Evolutionary conservation across 2,113 vertebrate genomes (phyloP), one percentile per base, ranked within the genome.

Genomic region (Rhegmatorhina hoffmannsi): DNA sequence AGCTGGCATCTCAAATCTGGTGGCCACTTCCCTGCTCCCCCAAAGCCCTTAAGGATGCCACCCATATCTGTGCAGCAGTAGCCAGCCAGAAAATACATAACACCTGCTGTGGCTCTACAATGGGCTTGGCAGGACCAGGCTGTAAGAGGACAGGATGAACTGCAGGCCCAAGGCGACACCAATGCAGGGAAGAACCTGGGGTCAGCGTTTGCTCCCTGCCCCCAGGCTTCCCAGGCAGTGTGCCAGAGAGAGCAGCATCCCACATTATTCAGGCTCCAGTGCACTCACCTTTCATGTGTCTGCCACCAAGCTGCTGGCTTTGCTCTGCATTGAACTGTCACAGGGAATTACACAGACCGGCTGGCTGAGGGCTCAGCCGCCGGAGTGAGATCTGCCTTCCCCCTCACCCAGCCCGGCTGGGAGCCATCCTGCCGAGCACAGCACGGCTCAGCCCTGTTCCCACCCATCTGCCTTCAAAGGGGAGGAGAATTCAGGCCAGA

Each of bases 321-420:
- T 0, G 5, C 74, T 95, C 89, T 92, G 96, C 92, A 95, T 96
- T 96, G 96, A 97, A 29, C 92, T 97, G 96, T 97, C 97, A 97
- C 73, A 94, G 87, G 83, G 92, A 95, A 97, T 97, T 97, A 96
- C 87, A 91, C 94, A 96, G 95, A 77, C 76, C 0, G 18, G 58
- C 82, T 91, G 77, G 87, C 72, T 94, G 89, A 89, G 94, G 89
- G 60, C 68, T 4, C 23, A 72, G 55, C 33, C 0, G 0, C 52
- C 73, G 58, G 87, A 79, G 5, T 17, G 62, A 84, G 66, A 49
- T 55, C 69, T 72, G 75, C 76, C 24, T 86, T 50, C 52, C 79
- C 75, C 55, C 64, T 83, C 10, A 3, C n/a, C n/a, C 79, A 77
- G 46, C 63, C 83, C 1, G 0, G 77, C 81, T 50, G 20, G 77